Percentiles rank a stretch among this genome's conserved stretches.
Conservation (phyloP, 2,113 vertebrate genomes). For the Xenus cinereus region DNA sequence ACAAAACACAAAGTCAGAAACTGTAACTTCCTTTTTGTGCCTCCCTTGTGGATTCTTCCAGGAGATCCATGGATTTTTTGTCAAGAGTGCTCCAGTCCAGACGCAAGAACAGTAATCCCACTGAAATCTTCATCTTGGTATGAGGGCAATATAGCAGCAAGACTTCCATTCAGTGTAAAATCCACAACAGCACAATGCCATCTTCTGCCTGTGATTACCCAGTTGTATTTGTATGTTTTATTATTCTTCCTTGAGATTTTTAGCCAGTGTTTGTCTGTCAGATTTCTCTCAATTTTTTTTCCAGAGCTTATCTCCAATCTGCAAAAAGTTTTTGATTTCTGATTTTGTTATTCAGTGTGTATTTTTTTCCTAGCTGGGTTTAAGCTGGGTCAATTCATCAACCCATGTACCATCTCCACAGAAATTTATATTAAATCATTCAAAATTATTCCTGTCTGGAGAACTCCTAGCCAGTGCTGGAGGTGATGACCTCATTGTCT, state of each 20-base stretch:
- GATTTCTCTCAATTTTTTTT: neutral
- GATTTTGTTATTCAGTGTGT: neutral
- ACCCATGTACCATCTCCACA: neutral
- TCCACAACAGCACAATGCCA: neutral
- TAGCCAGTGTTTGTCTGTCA: neutral
- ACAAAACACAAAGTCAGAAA: neutral
- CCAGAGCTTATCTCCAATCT: neutral
- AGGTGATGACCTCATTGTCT: accelerated
- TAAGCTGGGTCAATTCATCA: neutral
- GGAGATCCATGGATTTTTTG: neutral
- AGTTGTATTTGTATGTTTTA: neutral
- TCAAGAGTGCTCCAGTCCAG: neutral
- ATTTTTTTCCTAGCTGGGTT: neutral
- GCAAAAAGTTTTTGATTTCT: neutral
- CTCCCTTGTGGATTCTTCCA: neutral
- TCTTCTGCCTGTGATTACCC: neutral
- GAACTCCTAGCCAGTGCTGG: neutral
- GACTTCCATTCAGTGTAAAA: neutral
- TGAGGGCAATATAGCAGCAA: neutral
- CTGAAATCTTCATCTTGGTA: neutral
- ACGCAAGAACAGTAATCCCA: neutral
- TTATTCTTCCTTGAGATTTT: neutral
- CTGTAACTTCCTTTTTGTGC: neutral
- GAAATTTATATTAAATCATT: neutral
- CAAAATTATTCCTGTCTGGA: neutral